Conservation (phyloP, 2,113 vertebrate genomes). For the Hirundichthys speculiger region DNA sequence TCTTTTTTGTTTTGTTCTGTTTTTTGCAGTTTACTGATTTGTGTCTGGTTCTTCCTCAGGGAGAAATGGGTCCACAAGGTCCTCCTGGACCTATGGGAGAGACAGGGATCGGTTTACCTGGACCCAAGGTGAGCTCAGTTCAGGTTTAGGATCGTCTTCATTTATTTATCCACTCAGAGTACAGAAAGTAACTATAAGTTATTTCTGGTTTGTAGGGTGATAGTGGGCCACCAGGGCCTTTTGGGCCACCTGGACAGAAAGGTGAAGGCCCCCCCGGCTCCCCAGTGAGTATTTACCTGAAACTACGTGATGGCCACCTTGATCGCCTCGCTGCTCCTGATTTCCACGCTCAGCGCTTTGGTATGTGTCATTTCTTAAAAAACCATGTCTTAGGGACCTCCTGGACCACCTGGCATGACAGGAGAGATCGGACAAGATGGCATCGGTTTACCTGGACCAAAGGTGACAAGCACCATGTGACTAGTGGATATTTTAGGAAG, state of each 20-base stretch:
- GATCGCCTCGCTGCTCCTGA: background rate
- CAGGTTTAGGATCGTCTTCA: background rate
- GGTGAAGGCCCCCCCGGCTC: slow-evolving; percentile 84
- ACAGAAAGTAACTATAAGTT: background rate
- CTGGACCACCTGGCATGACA: slow-evolving; percentile 76
- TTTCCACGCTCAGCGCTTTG: background rate
- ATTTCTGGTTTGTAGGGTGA: slow-evolving; percentile 77
- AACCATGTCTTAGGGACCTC: slow-evolving; percentile 77
- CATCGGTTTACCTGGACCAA: slow-evolving; percentile 84
- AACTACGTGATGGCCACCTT: background rate
- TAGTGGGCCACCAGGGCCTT: slow-evolving; percentile 75
- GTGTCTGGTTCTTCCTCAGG: slow-evolving; percentile 66
- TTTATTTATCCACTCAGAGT: background rate
- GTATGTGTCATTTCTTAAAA: background rate
- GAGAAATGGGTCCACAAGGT: slow-evolving; percentile 83
- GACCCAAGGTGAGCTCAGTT: slow-evolving; percentile 82
- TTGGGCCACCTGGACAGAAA: slow-evolving; percentile 80
- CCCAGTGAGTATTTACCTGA: slow-evolving; percentile 74
- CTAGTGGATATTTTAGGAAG: background rate
- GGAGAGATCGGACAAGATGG: slow-evolving; percentile 84
- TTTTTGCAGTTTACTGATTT: too few relatives aligned
- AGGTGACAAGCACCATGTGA: slow-evolving; percentile 81
- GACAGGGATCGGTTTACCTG: slow-evolving; percentile 73
- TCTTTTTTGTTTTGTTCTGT: too few relatives aligned
- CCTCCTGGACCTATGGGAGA: slow-evolving; percentile 79